Percentiles rank a stretch among this genome's conserved stretches.
These are phyloP conservation scores for Eupithecia vulgata DNA, from an alignment of 2,888 invertebrate species.

Conservation along the genomic window DNA sequence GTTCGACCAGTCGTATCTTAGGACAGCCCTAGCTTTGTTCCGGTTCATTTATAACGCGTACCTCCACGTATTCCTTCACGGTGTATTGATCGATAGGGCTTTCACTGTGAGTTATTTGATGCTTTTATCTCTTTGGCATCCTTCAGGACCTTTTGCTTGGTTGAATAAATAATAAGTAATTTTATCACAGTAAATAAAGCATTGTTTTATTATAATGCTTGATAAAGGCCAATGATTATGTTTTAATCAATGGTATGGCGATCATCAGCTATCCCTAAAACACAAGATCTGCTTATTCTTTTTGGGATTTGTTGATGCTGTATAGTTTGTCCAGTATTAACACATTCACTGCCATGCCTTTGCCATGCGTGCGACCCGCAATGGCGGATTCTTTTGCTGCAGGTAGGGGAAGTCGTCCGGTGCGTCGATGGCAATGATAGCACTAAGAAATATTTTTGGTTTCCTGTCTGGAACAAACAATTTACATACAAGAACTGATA, in stretches of 20 bases:
- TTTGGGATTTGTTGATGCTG: not conserved
- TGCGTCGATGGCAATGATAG: not conserved
- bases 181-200: not conserved
- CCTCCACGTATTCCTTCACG: slow-evolving; percentile 10
- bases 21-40: slow-evolving; percentile 17
- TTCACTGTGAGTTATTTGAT: slow-evolving; percentile 14
- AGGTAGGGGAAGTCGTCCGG: not conserved
- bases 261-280: not conserved
- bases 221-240: too few species aligned
- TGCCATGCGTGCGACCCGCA: too few species aligned
- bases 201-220: too few species aligned
- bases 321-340: not conserved
- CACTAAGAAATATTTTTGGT: not conserved
- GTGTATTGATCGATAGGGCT: slow-evolving; percentile 19
- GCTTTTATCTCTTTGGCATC: not conserved
- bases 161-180: not conserved
- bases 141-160: not conserved
- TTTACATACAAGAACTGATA: not conserved
- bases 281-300: not conserved
- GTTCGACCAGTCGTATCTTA: slow-evolving; percentile 27
- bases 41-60: slow-evolving; percentile 31
- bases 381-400: too few species aligned
- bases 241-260: not conserved
- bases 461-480: not conserved
- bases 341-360: not conserved